phyloP scores from a whole-genome alignment of 2,797 vertebrate species.

The Rhincodon typus region DNA sequence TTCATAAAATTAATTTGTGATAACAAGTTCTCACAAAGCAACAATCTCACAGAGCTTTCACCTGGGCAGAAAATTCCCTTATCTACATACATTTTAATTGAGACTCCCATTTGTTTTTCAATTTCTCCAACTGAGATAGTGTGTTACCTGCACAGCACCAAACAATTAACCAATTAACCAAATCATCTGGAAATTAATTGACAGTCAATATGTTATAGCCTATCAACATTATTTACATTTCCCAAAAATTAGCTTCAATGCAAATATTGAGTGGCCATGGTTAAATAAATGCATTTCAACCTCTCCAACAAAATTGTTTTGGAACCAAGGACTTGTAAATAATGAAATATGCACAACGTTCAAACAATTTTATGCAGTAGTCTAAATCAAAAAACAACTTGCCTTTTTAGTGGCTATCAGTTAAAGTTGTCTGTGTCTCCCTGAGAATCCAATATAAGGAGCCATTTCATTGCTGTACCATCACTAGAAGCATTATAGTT shows the following conservation, averaged over 20 bases:
- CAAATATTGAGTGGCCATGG: background rate
- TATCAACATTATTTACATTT: background rate
- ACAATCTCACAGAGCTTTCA: background rate
- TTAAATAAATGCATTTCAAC: background rate
- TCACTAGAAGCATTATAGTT: background rate
- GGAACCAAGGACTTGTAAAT: background rate
- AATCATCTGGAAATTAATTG: background rate
- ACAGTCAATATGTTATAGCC: background rate
- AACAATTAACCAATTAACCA: slow-evolving; percentile 16
- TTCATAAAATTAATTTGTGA: slow-evolving; percentile 4
- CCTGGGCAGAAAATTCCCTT: slow-evolving; percentile 5
- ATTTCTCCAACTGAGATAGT: slow-evolving; percentile 16
- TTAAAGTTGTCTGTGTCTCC: background rate
- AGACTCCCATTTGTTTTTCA: slow-evolving; percentile 19
- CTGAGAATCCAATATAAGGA: background rate
- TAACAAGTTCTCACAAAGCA: background rate
- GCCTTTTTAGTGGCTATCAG: background rate
- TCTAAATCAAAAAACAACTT: background rate
- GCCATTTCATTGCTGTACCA: background rate
- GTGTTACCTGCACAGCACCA: slow-evolving; percentile 28
- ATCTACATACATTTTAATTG: slow-evolving; percentile 10
- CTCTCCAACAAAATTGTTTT: background rate
- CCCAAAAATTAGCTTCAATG: background rate
- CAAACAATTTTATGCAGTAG: background rate
- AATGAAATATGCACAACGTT: background rate